Evolutionary conservation across 2,113 vertebrate species (phyloP), one percentile per base, ranked within the genome.

Genomic region (Nesoenas mayeri): DNA sequence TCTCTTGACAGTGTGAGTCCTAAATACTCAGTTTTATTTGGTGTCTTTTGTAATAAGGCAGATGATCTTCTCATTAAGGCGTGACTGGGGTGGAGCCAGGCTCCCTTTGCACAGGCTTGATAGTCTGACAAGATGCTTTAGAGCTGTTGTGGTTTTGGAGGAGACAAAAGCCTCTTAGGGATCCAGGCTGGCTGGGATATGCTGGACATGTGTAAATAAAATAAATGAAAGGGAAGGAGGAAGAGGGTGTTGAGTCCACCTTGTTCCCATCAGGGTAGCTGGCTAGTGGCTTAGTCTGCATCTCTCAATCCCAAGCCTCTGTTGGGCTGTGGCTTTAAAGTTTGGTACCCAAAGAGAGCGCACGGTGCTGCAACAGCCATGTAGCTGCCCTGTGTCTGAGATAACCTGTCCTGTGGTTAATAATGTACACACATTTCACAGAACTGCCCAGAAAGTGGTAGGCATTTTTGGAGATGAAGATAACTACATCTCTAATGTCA

Each of bases 401-500:
- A 13, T 54, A 34, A 56, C 57, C 75, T 65, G 42, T 72, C 66
- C 38, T 28, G 48, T 69, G 71, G 20, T 88, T 88, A 56, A 53
- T 82, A 77, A 82, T 10, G 28, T 38, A 32, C 44, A 38, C 5
- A 2, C 5, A 13, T 64, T 62, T 81, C 54, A 71, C 53, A 84
- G 79, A 88, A 21, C 73, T 75, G 61, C 47, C 18, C 48, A 66
- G 56, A 78, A 74, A 77, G 48, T 26, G 18, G 47, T 12, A 86
- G 72, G 26, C 38, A 8, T 80, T 84, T 50, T 83, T 82, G 71
- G 61, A 87, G 72, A 75, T 65, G 14, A 31, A 61, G 48, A 66
- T 91, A 65, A 79, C 86, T 87, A 18, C 34, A 38, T 50, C 74
- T 93, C 58, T 87, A 85, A 87, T 83, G 40, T 42, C 13, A 82